phyloP scores from a whole-genome alignment of 2,113 vertebrate genomes.

The Rhinichthys klamathensis region DNA sequence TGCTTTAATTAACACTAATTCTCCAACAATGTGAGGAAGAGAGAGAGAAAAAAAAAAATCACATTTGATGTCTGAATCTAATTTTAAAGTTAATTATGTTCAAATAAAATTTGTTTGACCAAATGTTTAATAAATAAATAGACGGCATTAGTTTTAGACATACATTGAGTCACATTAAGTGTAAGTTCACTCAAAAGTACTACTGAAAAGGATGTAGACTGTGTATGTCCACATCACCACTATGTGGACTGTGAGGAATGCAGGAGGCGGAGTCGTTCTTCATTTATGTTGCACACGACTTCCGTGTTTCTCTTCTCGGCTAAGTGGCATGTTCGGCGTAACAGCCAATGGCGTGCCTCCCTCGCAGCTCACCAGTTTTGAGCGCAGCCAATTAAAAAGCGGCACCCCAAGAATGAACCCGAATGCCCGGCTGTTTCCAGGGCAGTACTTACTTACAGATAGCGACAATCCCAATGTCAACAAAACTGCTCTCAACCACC shows the following conservation, averaged over 20 bases:
- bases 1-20: not conserved
- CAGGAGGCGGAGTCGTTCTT: slow-evolving; percentile 52
- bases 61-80: not conserved
- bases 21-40: not conserved
- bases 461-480: slow-evolving; percentile 32
- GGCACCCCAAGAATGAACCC: slow-evolving; percentile 50
- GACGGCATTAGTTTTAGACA: not conserved
- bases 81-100: not conserved
- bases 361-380: slow-evolving; percentile 88
- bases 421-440: slow-evolving; percentile 59
- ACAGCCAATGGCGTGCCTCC: slow-evolving; percentile 74
- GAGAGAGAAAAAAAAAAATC: not conserved
- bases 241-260: slow-evolving; percentile 39
- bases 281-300: slow-evolving; percentile 59
- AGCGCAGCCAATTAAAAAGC: slow-evolving; percentile 78
- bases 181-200: not conserved
- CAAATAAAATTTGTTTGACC: not conserved
- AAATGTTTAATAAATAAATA: not conserved
- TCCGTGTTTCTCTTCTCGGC: slow-evolving; percentile 80
- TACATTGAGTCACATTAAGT: not conserved
- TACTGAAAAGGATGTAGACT: not conserved
- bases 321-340: slow-evolving; percentile 74
- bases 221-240: not conserved
- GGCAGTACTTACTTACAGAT: slow-evolving; percentile 65
- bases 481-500: slow-evolving; percentile 51